These are phyloP conservation scores for Calephelis perditalis DNA, from an alignment of 2,888 invertebrate genomes.

Conservation along the genomic window DNA sequence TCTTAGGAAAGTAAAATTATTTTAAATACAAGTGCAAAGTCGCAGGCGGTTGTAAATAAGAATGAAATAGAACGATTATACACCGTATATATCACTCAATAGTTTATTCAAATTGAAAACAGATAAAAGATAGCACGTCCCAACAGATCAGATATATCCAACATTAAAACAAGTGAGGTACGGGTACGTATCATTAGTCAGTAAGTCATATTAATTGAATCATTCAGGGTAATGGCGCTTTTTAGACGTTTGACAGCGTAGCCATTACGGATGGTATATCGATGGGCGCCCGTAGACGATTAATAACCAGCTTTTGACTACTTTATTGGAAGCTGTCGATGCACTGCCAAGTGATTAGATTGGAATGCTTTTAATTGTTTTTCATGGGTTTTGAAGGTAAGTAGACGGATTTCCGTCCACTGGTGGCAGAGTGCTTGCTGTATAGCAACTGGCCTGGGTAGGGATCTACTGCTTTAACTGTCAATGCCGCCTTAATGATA, in stretches of 20 bases:
- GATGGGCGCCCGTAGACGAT: conserved; percentile 45
- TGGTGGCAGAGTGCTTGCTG: no score
- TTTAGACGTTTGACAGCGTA: conserved; percentile 62
- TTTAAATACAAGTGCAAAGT: no score
- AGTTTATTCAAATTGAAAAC: conserved; percentile 25
- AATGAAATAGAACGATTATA: no score
- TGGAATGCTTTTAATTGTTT: conserved; percentile 11
- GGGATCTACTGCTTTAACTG: no score
- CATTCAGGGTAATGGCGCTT: conserved; percentile 62
- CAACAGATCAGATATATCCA: conserved; percentile 21
- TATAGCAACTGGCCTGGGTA: no score
- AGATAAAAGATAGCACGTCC: conserved; percentile 22
- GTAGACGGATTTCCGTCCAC: no score
- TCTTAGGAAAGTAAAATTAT: no score
- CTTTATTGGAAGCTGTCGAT: conserved; percentile 24
- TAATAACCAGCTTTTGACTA: conserved; percentile 38
- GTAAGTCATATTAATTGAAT: conserved; percentile 72
- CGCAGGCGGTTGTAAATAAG: no score
- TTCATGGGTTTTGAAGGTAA: no score
- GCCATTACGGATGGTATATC: conserved; percentile 56
- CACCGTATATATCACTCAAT: not conserved
- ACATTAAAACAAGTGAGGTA: conserved; percentile 34
- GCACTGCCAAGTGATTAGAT: conserved; percentile 23
- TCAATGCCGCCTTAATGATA: no score
- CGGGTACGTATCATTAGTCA: conserved; percentile 47